These are phyloP conservation scores for Anoura caudifer DNA, from an alignment of 2,113 vertebrate genomes.

Conservation along the genomic window DNA sequence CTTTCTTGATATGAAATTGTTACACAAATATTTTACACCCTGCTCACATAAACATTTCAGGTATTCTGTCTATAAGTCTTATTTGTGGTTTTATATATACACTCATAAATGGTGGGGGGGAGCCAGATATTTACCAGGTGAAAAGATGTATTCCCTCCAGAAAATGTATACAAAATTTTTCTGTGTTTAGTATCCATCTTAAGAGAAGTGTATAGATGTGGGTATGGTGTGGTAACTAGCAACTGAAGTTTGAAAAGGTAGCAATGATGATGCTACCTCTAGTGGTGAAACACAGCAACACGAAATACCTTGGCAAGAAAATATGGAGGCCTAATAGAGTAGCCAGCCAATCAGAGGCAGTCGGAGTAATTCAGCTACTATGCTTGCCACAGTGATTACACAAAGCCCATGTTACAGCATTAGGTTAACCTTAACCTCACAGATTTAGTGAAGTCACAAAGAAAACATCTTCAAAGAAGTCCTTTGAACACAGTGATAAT, in stretches of 20 bases:
- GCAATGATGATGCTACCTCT: background rate
- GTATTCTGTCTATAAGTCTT: background rate
- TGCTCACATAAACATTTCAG: background rate
- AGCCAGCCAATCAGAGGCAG: background rate
- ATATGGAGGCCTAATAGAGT: background rate
- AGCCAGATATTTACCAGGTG: background rate
- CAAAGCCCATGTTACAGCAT: background rate
- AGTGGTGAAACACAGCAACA: conserved; percentile 10
- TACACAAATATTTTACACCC: background rate
- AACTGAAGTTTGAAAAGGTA: background rate
- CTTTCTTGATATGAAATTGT: conserved; percentile 13
- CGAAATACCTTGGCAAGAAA: background rate
- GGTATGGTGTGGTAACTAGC: background rate
- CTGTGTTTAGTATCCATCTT: background rate
- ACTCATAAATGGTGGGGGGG: background rate
- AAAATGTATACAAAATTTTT: background rate
- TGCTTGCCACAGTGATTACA: background rate
- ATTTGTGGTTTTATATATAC: background rate
- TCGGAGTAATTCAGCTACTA: background rate
- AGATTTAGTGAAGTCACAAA: background rate
- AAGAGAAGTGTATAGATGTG: background rate
- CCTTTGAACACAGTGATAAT: background rate
- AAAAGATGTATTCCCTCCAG: background rate
- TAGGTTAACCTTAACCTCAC: background rate
- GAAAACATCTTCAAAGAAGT: background rate